A percentile compares a stretch with the other conserved stretches of the same genome.
These are phyloP conservation scores for Callyntrura guangdongensis DNA, from an alignment of 2,888 invertebrate species.

Conservation along the genomic window DNA sequence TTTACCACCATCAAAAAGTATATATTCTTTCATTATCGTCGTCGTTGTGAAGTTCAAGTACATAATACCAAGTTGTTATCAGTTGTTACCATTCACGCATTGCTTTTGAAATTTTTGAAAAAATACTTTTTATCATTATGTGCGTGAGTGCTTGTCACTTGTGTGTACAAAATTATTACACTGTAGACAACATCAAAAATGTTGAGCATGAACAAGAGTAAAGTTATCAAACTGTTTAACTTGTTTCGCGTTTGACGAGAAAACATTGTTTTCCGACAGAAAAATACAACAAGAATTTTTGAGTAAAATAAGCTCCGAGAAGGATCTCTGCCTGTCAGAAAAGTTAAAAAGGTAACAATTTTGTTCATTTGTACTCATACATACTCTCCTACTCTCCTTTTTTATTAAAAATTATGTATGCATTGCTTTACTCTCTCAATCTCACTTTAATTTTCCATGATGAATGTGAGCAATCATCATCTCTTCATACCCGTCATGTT, in stretches of 20 bases:
- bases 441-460: conserved; percentile 17
- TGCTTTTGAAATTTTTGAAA: background rate
- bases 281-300: background rate
- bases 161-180: background rate
- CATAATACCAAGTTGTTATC: conserved; percentile 38
- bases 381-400: too few species aligned
- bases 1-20: conserved; percentile 9
- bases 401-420: conserved; percentile 27
- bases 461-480: conserved; percentile 6
- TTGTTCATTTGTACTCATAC: conserved; percentile 31
- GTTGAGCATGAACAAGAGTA: conserved; percentile 53
- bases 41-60: conserved; percentile 53
- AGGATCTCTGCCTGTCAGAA: conserved; percentile 41
- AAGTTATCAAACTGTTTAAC: background rate
- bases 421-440: conserved; percentile 35
- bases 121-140: conserved; percentile 13
- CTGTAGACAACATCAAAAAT: conserved; percentile 51
- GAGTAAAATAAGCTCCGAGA: conserved; percentile 35
- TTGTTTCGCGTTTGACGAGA: background rate
- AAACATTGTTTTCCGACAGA: background rate
- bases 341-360: conserved; percentile 60
- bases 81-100: conserved; percentile 56
- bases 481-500: conserved; percentile 11
- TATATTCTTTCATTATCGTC: background rate
- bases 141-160: conserved; percentile 1